Base-by-base conservation (phyloP, 2,797 vertebrate species). In the Fistularia tabacaria region DNA sequence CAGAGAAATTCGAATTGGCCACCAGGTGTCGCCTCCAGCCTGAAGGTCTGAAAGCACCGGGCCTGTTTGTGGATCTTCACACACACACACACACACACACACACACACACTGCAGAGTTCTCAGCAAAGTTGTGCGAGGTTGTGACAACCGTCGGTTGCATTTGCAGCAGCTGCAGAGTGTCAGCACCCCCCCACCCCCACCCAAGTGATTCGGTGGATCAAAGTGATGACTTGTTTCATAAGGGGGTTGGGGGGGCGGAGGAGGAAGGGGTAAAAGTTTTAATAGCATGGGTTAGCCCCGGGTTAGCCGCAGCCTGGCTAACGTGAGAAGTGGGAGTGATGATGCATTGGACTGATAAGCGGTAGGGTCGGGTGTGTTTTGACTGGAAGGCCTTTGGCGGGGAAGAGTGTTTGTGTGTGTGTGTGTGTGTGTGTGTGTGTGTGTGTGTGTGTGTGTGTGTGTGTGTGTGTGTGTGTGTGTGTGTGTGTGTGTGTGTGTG, bases 121-220 rank as follows among this genome's bases (percentile, higher is more conserved):
- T 25, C 25, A 25, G 25, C 25, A 25, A 25, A 25, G 25, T 5
- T 25, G 25, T 25, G 25, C 25, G 25, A 25, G 25, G 25, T 25
- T 25, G 25, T 25, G 25, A 25, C 25, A 25, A 25, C 25, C 25
- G 68, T 71, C 59, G 61, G 56, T 75, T 64, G 50, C 50, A 75
- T 39, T 57, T 70, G 56, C 69, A 63, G 73, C 82, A 79, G 72
- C 75, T 82, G 79, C 77, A 62, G 69, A 76, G 57, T 62, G 54
- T 81, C 79, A 81, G 59, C 25, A 5, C 25, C 51, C 6, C 59
- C 67, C 54, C 56, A n/a, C n/a, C 64, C 49, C 38, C 64, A 69
- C 47, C 51, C 42, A 15, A 51, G 49, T 53, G 57, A 66, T 51
- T 51, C 62, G 57, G 57, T 7, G 13, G 73, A 71, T 79, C 66